These are phyloP conservation scores for Beris chalybata DNA, from an alignment of 2,888 invertebrate genomes.

Conservation along the genomic window DNA sequence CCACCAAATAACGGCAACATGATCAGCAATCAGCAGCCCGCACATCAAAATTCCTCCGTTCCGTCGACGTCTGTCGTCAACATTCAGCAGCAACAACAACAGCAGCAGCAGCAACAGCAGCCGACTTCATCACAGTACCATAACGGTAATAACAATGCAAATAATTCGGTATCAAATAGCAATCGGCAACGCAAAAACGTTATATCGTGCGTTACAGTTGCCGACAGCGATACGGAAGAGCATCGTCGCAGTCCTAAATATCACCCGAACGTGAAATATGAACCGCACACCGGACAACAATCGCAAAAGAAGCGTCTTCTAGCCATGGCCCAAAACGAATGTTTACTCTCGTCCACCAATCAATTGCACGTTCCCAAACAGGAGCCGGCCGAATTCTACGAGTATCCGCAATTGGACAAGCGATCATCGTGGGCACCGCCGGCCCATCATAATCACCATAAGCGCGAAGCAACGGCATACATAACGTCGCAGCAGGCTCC, in stretches of 20 bases:
- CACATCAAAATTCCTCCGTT: constrained; percentile 42
- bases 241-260: constrained; percentile 50
- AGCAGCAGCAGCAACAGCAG: constrained; percentile 34
- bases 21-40: constrained; percentile 41
- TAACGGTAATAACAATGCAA: constrained; percentile 39
- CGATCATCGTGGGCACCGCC: constrained; percentile 58
- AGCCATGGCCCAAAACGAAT: constrained; percentile 82
- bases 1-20: constrained; percentile 42
- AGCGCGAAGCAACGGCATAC: constrained; percentile 51
- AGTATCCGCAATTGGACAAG: constrained; percentile 52
- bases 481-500: constrained; percentile 43
- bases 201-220: constrained; percentile 77
- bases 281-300: constrained; percentile 62
- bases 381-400: constrained; percentile 55
- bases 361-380: constrained; percentile 56
- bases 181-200: constrained; percentile 67
- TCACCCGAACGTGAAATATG: constrained; percentile 53
- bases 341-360: constrained; percentile 59
- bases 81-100: constrained; percentile 15
- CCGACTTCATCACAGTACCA: too few species aligned
- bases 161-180: constrained; percentile 25
- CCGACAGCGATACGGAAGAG: constrained; percentile 72
- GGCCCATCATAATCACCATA: constrained; percentile 55
- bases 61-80: constrained; percentile 34
- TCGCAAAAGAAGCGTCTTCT: constrained; percentile 88